These are phyloP conservation scores for Stigmatopora argus DNA, from an alignment of 2,113 vertebrate genomes.

Conservation along the genomic window DNA sequence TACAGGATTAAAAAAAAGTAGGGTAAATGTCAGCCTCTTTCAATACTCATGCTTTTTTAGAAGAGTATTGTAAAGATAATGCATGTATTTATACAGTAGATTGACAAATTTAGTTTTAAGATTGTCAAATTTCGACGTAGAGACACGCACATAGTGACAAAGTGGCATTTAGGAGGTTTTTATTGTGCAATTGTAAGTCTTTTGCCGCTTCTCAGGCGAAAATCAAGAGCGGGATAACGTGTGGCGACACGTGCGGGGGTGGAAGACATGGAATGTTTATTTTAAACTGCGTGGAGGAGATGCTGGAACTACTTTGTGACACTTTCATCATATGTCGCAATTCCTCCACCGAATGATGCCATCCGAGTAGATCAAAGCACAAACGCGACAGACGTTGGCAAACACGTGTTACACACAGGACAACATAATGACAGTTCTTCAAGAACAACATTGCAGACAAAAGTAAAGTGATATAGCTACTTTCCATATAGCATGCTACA, in stretches of 20 bases:
- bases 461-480: background rate
- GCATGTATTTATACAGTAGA: constrained; percentile 7
- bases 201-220: constrained; percentile 52
- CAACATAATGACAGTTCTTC: constrained; percentile 16
- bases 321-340: constrained; percentile 74
- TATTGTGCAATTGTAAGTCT: constrained; percentile 47
- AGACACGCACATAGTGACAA: background rate
- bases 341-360: constrained; percentile 71
- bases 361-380: constrained; percentile 74
- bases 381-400: constrained; percentile 64
- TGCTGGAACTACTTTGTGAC: constrained; percentile 71
- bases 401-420: constrained; percentile 61
- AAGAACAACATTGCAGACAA: background rate
- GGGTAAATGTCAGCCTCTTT: background rate
- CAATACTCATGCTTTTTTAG: background rate
- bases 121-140: constrained; percentile 19
- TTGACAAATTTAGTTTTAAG: constrained; percentile 1
- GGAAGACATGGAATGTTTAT: constrained; percentile 61
- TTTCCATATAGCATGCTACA: background rate
- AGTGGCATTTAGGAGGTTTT: constrained; percentile 37
- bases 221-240: constrained; percentile 26
- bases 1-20: background rate
- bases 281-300: constrained; percentile 66
- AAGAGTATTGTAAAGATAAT: constrained; percentile 3
- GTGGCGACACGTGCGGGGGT: constrained; percentile 48